These are phyloP conservation scores for Equus przewalskii DNA, from an alignment of 2,113 vertebrate genomes.

Conservation along the genomic window DNA sequence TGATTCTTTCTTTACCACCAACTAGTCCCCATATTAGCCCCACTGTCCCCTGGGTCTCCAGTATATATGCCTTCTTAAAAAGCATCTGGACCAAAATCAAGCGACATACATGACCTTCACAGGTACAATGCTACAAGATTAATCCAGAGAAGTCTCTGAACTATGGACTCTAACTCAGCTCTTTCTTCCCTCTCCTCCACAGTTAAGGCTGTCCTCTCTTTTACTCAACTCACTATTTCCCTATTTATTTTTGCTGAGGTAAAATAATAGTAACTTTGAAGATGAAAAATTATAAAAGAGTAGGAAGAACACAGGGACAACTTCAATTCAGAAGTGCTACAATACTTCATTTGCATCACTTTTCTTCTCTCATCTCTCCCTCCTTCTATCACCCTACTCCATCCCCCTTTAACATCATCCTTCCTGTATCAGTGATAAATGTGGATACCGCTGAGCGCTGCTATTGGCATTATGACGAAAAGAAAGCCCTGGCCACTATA, in stretches of 20 bases:
- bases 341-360: neutral
- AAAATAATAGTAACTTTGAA: conserved; percentile 27
- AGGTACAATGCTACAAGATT: neutral
- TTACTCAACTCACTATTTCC: neutral
- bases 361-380: neutral
- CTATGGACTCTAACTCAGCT: neutral
- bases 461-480: neutral
- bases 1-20: neutral
- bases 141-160: neutral
- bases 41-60: neutral
- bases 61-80: neutral
- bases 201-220: neutral
- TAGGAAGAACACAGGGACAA: neutral
- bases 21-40: neutral
- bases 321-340: neutral
- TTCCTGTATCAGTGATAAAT: neutral
- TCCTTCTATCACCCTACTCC: neutral
- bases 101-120: neutral
- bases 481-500: neutral
- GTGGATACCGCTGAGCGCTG: neutral
- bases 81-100: neutral
- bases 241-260: conserved; percentile 5
- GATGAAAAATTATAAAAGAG: neutral
- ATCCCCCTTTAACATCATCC: neutral
- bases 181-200: neutral